A percentile compares a stretch with the other conserved stretches of the same genome.
Evolutionary conservation across 2,113 vertebrate genomes (phyloP).

Genomic region (Megaceryle torquata): DNA sequence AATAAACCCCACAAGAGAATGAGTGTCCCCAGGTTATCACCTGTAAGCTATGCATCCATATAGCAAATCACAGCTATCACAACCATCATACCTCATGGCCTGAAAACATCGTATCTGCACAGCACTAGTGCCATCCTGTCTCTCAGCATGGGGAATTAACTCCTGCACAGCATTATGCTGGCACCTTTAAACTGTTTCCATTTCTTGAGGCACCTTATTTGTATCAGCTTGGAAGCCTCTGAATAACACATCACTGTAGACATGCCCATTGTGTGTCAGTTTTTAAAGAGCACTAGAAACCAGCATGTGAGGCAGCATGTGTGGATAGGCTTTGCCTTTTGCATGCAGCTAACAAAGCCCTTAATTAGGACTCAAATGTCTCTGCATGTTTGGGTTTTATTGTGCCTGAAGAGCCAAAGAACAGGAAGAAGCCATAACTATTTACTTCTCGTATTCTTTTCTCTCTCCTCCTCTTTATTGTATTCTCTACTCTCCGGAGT

Average conservation of each 20-base stretch:
- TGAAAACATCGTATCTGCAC: not conserved
- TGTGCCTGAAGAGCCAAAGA: not conserved
- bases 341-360: not conserved
- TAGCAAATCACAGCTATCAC: not conserved
- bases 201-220: not conserved
- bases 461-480: not conserved
- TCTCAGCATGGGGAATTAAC: not conserved
- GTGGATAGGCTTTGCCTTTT: not conserved
- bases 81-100: not conserved
- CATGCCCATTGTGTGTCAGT: rapidly evolving
- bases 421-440: not conserved
- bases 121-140: not conserved
- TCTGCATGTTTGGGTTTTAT: not conserved
- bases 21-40: not conserved
- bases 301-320: not conserved
- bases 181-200: not conserved
- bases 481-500: not conserved
- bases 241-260: not conserved
- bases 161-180: not conserved
- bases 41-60: not conserved
- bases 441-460: not conserved
- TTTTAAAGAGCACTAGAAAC: not conserved
- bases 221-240: not conserved
- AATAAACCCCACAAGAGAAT: not conserved
- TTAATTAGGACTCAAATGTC: not conserved